phyloP scores from a whole-genome alignment of 2,113 vertebrate species.

The Amphilophus citrinellus region DNA sequence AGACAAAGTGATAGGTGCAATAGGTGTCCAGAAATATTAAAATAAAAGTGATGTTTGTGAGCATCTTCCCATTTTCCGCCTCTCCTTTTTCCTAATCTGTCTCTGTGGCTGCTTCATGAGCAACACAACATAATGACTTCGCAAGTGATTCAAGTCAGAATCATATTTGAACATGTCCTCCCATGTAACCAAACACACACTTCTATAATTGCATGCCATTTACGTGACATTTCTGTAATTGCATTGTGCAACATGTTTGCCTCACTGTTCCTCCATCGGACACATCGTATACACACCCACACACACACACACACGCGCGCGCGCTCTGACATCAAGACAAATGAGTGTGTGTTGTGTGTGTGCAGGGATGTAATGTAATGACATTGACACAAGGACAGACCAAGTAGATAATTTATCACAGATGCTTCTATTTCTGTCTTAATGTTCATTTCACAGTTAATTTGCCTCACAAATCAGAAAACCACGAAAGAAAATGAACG shows the following conservation, averaged over 20 bases:
- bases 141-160: neutral
- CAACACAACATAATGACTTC: neutral
- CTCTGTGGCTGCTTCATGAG: neutral
- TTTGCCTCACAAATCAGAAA: constrained; percentile 34
- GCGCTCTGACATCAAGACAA: constrained; percentile 30
- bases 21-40: constrained; percentile 1
- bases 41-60: constrained; percentile 8
- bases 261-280: neutral
- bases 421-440: constrained; percentile 4
- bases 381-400: constrained; percentile 52
- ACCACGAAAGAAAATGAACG: neutral
- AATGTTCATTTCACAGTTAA: constrained; percentile 47
- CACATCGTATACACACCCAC: neutral
- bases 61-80: neutral
- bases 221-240: constrained; percentile 41
- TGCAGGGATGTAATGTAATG: neutral
- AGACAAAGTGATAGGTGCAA: neutral
- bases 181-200: neutral
- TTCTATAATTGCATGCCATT: constrained; percentile 40
- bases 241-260: constrained; percentile 18
- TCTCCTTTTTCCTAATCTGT: neutral
- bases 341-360: neutral
- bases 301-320: neutral
- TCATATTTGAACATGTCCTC: neutral
- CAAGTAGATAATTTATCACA: constrained; percentile 31